Conservation (phyloP, 2,888 invertebrate species). For the Chloroclysta siterata region DNA sequence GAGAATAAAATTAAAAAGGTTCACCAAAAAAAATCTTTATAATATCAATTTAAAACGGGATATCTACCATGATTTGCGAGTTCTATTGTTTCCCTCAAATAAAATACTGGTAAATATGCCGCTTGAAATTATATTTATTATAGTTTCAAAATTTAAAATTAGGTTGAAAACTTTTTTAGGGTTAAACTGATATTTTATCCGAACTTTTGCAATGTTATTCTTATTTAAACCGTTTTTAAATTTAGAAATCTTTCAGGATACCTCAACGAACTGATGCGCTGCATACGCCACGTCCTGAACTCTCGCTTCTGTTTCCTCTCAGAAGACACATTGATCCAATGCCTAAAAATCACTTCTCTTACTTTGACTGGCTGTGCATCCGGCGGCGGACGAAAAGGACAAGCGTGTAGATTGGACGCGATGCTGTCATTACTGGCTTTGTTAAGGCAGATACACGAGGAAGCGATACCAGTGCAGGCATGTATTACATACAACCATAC, state of each 20-base stretch:
- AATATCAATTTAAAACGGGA: no score
- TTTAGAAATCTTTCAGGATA: constrained; percentile 58
- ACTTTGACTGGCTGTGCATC: constrained; percentile 62
- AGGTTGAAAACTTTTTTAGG: no score
- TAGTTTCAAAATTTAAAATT: no score
- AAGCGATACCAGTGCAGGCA: constrained; percentile 70
- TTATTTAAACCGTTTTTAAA: no score
- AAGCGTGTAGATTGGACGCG: constrained; percentile 69
- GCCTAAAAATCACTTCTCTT: constrained; percentile 54
- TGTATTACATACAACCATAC: constrained; percentile 21
- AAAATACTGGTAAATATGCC: no score
- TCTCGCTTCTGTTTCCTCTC: constrained; percentile 66
- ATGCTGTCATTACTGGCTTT: constrained; percentile 63
- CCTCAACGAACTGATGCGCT: constrained; percentile 73
- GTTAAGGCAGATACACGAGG: constrained; percentile 57
- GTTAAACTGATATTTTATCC: no score
- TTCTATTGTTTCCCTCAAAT: no score
- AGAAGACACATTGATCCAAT: constrained; percentile 61
- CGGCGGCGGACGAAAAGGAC: constrained; percentile 71
- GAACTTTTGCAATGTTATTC: no score
- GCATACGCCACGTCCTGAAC: constrained; percentile 66
- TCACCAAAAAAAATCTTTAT: no score
- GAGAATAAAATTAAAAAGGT: no score
- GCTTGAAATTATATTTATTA: no score
- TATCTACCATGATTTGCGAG: no score